Percentiles rank a stretch among this genome's conserved stretches.
Evolutionary conservation across 2,888 invertebrate species (phyloP).

Genomic region (Pardosa pseudoannulata): DNA sequence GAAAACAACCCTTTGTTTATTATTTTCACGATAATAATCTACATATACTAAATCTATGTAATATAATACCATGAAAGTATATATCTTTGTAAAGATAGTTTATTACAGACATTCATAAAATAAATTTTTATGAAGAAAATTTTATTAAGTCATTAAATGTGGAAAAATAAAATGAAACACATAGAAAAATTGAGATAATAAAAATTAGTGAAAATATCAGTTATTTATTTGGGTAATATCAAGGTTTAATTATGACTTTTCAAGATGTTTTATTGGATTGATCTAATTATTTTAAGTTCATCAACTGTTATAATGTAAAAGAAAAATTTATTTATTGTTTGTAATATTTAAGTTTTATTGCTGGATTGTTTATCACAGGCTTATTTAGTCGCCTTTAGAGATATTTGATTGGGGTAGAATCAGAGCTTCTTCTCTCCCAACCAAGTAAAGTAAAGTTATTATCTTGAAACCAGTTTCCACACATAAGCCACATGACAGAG

Average conservation of each 20-base stretch:
- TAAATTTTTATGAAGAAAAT: too few species aligned
- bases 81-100: too few species aligned
- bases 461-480: constrained; percentile 9
- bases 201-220: too few species aligned
- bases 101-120: too few species aligned
- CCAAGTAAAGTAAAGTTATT: not conserved
- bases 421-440: not conserved
- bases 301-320: not conserved
- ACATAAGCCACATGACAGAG: not conserved
- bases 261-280: not conserved
- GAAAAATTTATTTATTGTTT: not conserved
- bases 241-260: not conserved
- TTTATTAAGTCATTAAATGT: too few species aligned
- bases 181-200: too few species aligned
- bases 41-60: too few species aligned
- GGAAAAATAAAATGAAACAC: too few species aligned
- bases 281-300: not conserved
- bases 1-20: too few species aligned
- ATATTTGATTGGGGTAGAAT: not conserved
- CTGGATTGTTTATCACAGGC: not conserved
- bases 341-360: constrained; percentile 12
- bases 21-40: too few species aligned
- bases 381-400: not conserved
- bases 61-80: too few species aligned
- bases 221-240: not conserved